These are phyloP conservation scores for Meliscaeva auricollis DNA, from an alignment of 2,888 invertebrate species.

Conservation along the genomic window DNA sequence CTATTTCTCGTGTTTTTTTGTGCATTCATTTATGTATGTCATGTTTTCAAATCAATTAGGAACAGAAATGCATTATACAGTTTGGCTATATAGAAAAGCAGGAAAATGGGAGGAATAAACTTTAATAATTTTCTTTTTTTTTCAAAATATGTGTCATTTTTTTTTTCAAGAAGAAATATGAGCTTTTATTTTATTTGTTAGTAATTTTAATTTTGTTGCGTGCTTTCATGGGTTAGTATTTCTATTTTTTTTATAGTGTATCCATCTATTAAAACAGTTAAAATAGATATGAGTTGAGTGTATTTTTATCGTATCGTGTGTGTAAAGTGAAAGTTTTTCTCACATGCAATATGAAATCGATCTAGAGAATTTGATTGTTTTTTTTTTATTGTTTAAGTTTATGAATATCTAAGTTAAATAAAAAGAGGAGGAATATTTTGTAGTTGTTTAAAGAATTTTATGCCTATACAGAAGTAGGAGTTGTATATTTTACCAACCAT, in stretches of 20 bases:
- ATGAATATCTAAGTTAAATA: constrained; percentile 5
- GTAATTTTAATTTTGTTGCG: constrained; percentile 12
- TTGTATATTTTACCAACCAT: too few relatives aligned
- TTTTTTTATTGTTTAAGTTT: constrained; percentile 22
- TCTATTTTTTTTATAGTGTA: not conserved
- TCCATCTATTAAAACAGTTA: constrained; percentile 13
- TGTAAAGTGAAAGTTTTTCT: constrained; percentile 58
- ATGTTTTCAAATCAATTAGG: constrained; percentile 34
- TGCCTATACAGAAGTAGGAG: too few relatives aligned
- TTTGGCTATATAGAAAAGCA: not conserved
- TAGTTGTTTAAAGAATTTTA: not conserved
- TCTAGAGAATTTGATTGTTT: constrained; percentile 27
- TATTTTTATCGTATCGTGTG: constrained; percentile 9
- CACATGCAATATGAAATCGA: constrained; percentile 58
- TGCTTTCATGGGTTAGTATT: constrained; percentile 16
- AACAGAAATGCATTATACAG: constrained; percentile 1
- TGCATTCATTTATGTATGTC: constrained; percentile 25
- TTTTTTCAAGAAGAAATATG: constrained; percentile 23
- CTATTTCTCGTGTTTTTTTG: constrained; percentile 16
- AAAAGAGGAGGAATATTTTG: not conserved
- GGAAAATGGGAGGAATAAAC: constrained; percentile 39
- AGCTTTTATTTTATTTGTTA: constrained; percentile 31
- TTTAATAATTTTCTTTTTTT: constrained; percentile 22
- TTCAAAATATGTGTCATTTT: constrained; percentile 19
- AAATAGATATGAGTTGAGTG: not conserved